Conservation (phyloP, 2,113 vertebrate genomes). For the Chlamydotis undulata region DNA sequence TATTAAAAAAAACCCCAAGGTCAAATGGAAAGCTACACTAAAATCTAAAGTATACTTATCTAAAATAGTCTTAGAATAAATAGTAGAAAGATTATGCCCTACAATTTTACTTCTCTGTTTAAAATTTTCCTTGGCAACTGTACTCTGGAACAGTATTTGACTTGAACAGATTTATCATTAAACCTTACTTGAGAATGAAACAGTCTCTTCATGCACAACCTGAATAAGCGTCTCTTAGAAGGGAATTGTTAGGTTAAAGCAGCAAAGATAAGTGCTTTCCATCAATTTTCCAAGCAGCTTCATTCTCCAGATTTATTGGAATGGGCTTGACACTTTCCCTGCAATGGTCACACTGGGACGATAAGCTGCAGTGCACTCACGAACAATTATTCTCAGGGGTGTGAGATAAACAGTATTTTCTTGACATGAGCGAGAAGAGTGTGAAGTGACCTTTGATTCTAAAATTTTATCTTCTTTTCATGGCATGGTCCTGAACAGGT, state of each 20-base stretch:
- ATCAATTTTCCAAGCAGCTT: not conserved
- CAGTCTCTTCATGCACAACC: not conserved
- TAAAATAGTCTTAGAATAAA: not conserved
- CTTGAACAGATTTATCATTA: not conserved
- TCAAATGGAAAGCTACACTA: not conserved
- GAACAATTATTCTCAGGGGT: not conserved
- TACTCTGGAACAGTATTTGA: not conserved
- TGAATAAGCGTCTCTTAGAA: not conserved
- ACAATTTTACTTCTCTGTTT: not conserved
- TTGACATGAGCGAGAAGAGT: not conserved
- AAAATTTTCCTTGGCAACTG: not conserved
- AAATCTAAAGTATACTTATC: not conserved
- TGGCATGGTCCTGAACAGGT: not conserved
- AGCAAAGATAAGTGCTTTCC: not conserved
- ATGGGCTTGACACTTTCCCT: not conserved
- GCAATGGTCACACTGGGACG: accelerated
- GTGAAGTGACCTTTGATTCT: not conserved
- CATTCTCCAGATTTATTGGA: not conserved
- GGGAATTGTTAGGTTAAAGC: not conserved
- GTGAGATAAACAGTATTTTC: not conserved
- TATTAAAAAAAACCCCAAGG: not conserved
- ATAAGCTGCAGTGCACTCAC: not conserved
- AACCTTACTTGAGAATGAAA: not conserved
- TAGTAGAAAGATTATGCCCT: not conserved
- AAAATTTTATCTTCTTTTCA: not conserved